phyloP scores from a whole-genome alignment of 2,797 vertebrate genomes.

The Enteromius anoplus region DNA sequence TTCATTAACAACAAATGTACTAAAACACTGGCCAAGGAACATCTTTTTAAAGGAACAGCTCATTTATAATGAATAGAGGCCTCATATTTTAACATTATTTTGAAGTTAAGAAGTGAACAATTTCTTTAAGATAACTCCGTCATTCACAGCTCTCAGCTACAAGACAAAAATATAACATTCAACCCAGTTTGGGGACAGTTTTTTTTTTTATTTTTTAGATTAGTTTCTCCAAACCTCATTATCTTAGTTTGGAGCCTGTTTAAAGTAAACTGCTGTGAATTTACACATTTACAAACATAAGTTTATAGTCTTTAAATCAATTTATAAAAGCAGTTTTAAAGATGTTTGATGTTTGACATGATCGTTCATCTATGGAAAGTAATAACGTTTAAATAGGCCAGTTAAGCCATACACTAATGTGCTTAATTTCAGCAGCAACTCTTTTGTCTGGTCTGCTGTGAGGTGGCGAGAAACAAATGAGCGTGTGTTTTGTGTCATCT shows the following conservation, averaged over 20 bases:
- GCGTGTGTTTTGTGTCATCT: conserved; percentile 17
- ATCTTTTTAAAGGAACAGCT: background rate
- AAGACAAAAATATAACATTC: background rate
- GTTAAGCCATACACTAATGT: background rate
- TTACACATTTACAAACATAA: background rate
- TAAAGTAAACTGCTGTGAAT: background rate
- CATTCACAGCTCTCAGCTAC: background rate
- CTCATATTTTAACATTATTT: background rate
- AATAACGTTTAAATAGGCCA: background rate
- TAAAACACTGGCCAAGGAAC: background rate
- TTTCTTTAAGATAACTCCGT: background rate
- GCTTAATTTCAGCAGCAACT: conserved; percentile 8
- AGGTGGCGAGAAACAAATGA: background rate
- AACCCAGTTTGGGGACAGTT: too few relatives aligned
- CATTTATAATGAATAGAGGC: background rate
- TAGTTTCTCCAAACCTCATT: background rate
- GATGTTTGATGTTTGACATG: background rate
- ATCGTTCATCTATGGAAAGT: background rate
- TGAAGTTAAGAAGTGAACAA: too few relatives aligned
- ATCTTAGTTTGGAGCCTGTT: background rate
- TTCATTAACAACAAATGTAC: background rate
- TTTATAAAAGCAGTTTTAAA: background rate
- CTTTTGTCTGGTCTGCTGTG: background rate
- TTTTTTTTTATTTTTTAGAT: background rate
- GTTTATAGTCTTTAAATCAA: too few relatives aligned